Base-by-base conservation (phyloP, 2,888 invertebrate genomes). In the Catocala fraxini region DNA sequence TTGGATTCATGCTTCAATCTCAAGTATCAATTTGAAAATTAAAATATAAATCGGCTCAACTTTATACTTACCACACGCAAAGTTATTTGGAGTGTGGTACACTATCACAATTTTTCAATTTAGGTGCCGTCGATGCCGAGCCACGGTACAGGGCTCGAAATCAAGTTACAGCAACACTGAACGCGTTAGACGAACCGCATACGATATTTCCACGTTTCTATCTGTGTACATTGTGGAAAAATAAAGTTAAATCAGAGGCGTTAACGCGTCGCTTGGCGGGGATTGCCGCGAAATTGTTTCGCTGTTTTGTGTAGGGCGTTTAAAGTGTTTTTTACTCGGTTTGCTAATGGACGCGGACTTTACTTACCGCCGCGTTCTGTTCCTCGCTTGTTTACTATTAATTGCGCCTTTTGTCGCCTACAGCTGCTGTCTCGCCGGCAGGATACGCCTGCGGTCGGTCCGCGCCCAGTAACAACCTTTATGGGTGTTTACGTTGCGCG, bases 341-440 rank as follows among this genome's bases (percentile, higher is more conserved):
- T 79, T 75, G 82, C 79, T 91, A 91, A 89, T 90, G 89, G 89
- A 87, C 82, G 83, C 82, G 84, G 84, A 84, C 85, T 86, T 86
- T 87, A 86, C 88, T 88, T 85, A 83, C 84, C 82, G 82, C 78
- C 71, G 79, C 80, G 81, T 81, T 82, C 81, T 83, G 84, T 81
- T 83, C 77, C 78, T 79, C 81, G 86, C 87, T 87, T 89, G 89
- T 88, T 90, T 88, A 85, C 85, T 89, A 90, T 90, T 91, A 90
- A 90, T 92, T 91, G 89, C 89, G 87, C 88, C 89, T 91, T 90
- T 91, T 89, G 90, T 90, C 88, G 87, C 86, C 79, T 82, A 79
- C 89, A 88, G 86, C 85, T 84, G 86, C 80, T 81, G 82, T 82
- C 83, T 80, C 77, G 76, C 71, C 69, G 70, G 68, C 59, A 65